A percentile compares a stretch with the other conserved stretches of the same genome.
phyloP scores from a whole-genome alignment of 2,888 invertebrate genomes.

The Drosophila acutilabella region DNA sequence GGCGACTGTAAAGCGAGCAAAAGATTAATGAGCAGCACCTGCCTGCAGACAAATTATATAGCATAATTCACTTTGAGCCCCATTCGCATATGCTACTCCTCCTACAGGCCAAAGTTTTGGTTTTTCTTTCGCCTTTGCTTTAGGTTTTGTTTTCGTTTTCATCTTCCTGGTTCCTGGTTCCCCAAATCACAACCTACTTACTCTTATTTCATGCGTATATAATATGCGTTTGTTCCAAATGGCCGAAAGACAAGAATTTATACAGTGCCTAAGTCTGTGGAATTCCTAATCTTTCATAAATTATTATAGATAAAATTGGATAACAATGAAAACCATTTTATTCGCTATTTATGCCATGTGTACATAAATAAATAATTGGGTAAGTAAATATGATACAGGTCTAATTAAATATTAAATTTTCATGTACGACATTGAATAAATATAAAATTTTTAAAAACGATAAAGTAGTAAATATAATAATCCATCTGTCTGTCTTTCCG shows the following conservation, averaged over 20 bases:
- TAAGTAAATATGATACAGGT: not conserved
- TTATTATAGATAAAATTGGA: slow-evolving; percentile 4
- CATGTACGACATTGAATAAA: too few relatives aligned
- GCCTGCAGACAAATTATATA: slow-evolving; percentile 74
- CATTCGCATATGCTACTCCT: slow-evolving; percentile 46
- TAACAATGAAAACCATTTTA: slow-evolving; percentile 1
- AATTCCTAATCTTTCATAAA: slow-evolving; percentile 8
- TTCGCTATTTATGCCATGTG: not conserved
- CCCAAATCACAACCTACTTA: slow-evolving; percentile 24
- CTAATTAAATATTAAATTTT: too few relatives aligned
- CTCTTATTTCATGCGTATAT: not conserved
- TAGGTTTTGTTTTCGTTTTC: not conserved
- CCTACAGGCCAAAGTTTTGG: not conserved
- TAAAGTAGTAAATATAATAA: too few relatives aligned
- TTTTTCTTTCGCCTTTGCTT: not conserved
- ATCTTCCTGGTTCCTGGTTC: not conserved
- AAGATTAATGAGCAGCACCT: slow-evolving; percentile 79
- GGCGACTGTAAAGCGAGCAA: slow-evolving; percentile 53
- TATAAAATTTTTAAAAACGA: too few relatives aligned
- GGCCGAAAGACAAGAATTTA: not conserved
- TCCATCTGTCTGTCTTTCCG: too few relatives aligned
- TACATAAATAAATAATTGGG: not conserved
- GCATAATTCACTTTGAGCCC: slow-evolving; percentile 72
- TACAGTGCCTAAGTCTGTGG: not conserved
- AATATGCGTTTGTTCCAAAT: not conserved